These are phyloP conservation scores for Channallabes apus DNA, from an alignment of 2,797 vertebrate genomes.

Conservation along the genomic window DNA sequence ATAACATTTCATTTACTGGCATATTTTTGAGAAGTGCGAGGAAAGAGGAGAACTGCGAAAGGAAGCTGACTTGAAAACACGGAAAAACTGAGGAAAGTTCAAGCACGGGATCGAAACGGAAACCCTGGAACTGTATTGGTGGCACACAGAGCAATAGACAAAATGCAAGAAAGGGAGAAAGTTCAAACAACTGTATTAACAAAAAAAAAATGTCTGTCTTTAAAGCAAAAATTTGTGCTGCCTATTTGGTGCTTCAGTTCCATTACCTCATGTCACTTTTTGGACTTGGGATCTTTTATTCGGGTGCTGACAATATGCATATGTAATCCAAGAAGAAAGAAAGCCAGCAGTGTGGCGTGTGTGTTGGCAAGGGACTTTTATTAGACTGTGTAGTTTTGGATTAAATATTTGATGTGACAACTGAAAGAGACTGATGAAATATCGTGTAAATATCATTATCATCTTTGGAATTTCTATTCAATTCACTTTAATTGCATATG, in stretches of 20 bases:
- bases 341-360: neutral
- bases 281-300: neutral
- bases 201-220: no score
- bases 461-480: constrained; percentile 15
- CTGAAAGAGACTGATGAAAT: neutral
- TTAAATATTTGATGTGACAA: neutral
- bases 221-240: neutral
- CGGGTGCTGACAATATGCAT: neutral
- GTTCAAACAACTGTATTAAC: neutral
- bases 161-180: neutral
- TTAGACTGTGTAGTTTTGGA: neutral
- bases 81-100: neutral
- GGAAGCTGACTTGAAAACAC: neutral
- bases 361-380: neutral
- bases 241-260: neutral
- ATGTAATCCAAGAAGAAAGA: neutral
- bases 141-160: neutral
- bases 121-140: neutral
- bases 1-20: neutral
- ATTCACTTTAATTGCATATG: constrained; percentile 48
- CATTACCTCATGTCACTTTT: neutral
- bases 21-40: neutral
- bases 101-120: neutral
- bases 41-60: neutral
- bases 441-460: neutral